Conservation (phyloP, 2,113 vertebrate genomes). For the Forbesichthys papilliferus region DNA sequence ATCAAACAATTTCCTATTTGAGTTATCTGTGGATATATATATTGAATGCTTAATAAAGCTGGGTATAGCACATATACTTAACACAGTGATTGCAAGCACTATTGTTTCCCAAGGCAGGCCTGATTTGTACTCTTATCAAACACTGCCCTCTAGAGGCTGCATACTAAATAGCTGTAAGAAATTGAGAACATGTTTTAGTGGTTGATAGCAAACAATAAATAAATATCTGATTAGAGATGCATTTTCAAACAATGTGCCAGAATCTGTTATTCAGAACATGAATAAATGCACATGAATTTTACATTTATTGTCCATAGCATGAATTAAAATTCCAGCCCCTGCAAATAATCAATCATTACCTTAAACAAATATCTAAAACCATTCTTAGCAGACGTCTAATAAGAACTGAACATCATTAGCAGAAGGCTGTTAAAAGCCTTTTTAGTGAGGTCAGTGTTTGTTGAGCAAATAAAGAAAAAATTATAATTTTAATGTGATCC, state of each 20-base stretch:
- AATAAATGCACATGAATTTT: constrained; percentile 30
- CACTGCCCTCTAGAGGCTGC: constrained; percentile 65
- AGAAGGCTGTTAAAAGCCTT: constrained; percentile 36
- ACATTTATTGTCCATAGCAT: constrained; percentile 37
- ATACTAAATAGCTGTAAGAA: not conserved
- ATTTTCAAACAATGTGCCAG: constrained; percentile 10
- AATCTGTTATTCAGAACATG: not conserved
- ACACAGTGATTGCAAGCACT: too few relatives aligned
- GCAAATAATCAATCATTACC: not conserved
- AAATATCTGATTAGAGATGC: not conserved
- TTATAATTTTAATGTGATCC: not conserved
- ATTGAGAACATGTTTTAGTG: not conserved
- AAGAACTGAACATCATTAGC: constrained; percentile 15
- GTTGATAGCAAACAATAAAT: not conserved
- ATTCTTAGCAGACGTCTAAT: too few relatives aligned
- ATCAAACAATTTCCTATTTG: constrained; percentile 21
- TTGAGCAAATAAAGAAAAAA: constrained; percentile 28
- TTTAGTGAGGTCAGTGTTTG: constrained; percentile 50
- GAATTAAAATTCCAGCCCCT: constrained; percentile 22
- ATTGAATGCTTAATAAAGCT: constrained; percentile 19
- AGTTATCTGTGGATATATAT: constrained; percentile 29
- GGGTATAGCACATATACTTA: constrained; percentile 32
- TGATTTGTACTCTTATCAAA: constrained; percentile 41
- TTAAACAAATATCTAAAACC: too few relatives aligned
- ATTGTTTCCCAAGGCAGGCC: not conserved